A percentile compares a stretch with the other conserved stretches of the same genome.
These are phyloP conservation scores for Drosophila hydei DNA, from an alignment of 1,140 invertebrate genomes.

Conservation along the genomic window DNA sequence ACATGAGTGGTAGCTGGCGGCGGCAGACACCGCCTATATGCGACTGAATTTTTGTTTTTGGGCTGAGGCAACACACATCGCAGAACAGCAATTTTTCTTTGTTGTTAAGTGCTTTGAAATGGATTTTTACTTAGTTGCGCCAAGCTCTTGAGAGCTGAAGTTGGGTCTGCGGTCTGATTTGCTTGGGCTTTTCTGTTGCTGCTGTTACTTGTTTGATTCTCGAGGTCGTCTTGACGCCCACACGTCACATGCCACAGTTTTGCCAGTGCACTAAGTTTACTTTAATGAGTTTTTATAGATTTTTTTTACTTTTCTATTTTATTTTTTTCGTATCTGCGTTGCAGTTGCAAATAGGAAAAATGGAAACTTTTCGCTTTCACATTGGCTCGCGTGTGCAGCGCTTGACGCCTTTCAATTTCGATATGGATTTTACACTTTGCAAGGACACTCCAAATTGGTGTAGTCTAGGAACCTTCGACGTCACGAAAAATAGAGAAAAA, in stretches of 20 bases:
- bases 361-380: constrained; percentile 35
- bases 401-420: constrained; percentile 50
- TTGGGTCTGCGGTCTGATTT: constrained; percentile 29
- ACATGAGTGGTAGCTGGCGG: constrained; percentile 14
- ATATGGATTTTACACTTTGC: constrained; percentile 48
- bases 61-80: constrained; percentile 33
- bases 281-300: constrained; percentile 62
- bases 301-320: constrained; percentile 8
- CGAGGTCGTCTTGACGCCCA: constrained; percentile 33
- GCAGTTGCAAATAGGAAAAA: constrained; percentile 50
- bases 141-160: constrained; percentile 16
- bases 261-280: constrained; percentile 17
- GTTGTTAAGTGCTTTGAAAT: constrained; percentile 63
- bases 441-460: constrained; percentile 50
- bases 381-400: constrained; percentile 43
- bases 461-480: constrained; percentile 28
- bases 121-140: constrained; percentile 45
- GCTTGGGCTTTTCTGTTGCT: constrained; percentile 1
- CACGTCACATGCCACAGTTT: constrained; percentile 17
- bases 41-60: constrained; percentile 20
- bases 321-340: constrained; percentile 58
- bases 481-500: constrained; percentile 1
- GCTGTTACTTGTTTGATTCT: constrained; percentile 16
- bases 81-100: constrained; percentile 58
- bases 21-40: constrained; percentile 59